phyloP scores from a whole-genome alignment of 2,888 invertebrate genomes.

The Drosophila acutilabella region DNA sequence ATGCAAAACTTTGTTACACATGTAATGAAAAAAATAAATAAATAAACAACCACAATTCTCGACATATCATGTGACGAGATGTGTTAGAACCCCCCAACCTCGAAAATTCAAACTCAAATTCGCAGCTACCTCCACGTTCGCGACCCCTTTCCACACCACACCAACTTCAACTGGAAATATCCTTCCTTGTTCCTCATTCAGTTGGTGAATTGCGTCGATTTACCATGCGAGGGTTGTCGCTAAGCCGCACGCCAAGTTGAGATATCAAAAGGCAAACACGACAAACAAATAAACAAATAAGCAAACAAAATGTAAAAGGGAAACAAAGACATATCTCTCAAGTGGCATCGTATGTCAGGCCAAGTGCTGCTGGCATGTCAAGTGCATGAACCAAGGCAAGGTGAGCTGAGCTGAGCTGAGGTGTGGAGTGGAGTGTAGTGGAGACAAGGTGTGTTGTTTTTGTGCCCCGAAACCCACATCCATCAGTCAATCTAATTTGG shows the following conservation, averaged over 20 bases:
- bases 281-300: constrained; percentile 68
- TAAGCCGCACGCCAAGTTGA: constrained; percentile 77
- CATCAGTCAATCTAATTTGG: constrained; percentile 72
- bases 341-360: constrained; percentile 79
- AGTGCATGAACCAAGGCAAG: constrained; percentile 55
- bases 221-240: constrained; percentile 72
- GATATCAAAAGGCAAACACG: constrained; percentile 75
- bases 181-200: constrained; percentile 13
- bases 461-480: constrained; percentile 34
- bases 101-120: neutral
- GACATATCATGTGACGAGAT: constrained; percentile 60
- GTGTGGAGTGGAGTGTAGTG: neutral
- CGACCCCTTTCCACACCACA: neutral
- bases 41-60: constrained; percentile 61
- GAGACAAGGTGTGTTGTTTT: neutral
- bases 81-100: constrained; percentile 15
- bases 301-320: constrained; percentile 55
- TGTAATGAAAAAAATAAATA: constrained; percentile 81
- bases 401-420: constrained; percentile 1
- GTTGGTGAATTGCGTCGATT: constrained; percentile 73
- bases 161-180: neutral
- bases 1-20: constrained; percentile 78
- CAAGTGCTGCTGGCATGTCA: constrained; percentile 67
- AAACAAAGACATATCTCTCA: constrained; percentile 80
- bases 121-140: neutral